Conservation (phyloP, 2,888 invertebrate genomes). For the Drosophila imparisetae region DNA sequence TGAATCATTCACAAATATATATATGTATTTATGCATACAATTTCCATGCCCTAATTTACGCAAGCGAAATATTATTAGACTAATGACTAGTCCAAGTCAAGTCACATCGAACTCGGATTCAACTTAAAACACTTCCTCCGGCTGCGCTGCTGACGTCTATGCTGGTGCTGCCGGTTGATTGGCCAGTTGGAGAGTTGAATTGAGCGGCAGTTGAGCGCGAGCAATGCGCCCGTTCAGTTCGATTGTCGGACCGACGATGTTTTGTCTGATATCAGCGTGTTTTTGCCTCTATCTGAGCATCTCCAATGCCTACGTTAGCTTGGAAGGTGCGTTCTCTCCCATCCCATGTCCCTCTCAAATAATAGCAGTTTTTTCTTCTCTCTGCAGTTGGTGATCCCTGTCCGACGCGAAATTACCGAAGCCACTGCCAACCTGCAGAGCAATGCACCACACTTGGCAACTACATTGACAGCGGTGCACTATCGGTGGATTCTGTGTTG, state of each 20-base stretch:
- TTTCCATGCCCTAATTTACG: neutral
- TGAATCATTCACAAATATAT: neutral
- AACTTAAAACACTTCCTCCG: conserved; percentile 4
- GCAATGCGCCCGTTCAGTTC: conserved; percentile 45
- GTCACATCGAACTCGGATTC: conserved; percentile 1
- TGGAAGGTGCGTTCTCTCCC: conserved; percentile 53
- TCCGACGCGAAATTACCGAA: conserved; percentile 52
- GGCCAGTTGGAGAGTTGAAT: conserved; percentile 3
- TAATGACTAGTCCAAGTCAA: neutral
- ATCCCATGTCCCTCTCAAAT: neutral
- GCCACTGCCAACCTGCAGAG: conserved; percentile 53
- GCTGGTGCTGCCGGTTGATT: neutral
- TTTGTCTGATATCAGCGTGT: conserved; percentile 15
- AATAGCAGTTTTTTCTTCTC: neutral
- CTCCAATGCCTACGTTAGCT: conserved; percentile 42
- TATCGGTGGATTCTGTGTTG: conserved; percentile 26
- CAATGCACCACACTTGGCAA: conserved; percentile 39
- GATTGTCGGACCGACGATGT: conserved; percentile 32
- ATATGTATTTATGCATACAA: neutral
- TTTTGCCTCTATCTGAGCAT: conserved; percentile 27
- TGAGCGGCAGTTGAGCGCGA: conserved; percentile 47
- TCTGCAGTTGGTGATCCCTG: conserved; percentile 66
- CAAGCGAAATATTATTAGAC: neutral
- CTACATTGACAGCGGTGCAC: conserved; percentile 27
- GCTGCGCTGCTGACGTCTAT: neutral